Conservation (phyloP, 2,888 invertebrate species). For the Hirtodrosophila trivittata region DNA sequence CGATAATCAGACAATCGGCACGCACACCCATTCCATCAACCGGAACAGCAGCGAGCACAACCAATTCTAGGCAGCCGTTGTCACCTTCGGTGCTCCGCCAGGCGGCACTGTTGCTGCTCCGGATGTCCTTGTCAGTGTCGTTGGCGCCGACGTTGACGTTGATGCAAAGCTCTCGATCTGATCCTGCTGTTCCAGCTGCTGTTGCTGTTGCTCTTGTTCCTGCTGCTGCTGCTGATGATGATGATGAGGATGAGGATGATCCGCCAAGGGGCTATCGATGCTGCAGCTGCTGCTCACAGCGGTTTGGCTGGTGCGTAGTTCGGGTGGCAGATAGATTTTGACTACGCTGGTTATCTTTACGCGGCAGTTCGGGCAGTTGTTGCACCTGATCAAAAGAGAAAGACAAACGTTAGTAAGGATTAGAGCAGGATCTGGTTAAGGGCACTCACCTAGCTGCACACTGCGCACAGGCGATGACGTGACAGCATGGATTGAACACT, state of each 20-base stretch:
- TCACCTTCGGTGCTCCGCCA: constrained; percentile 66
- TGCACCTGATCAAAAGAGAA: constrained; percentile 73
- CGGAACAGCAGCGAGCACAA: constrained; percentile 82
- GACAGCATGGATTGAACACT: constrained; percentile 94
- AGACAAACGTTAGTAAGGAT: neutral
- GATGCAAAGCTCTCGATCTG: constrained; percentile 15
- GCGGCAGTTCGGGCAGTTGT: constrained; percentile 83
- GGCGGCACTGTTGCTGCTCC: constrained; percentile 32
- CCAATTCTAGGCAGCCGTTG: constrained; percentile 81
- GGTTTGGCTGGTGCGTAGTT: constrained; percentile 76
- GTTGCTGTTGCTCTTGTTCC: constrained; percentile 14
- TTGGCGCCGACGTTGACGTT: constrained; percentile 7
- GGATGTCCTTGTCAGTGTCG: constrained; percentile 19
- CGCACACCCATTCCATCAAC: constrained; percentile 82
- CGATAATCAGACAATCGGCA: constrained; percentile 76
- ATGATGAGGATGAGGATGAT: constrained; percentile 1
- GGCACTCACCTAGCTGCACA: constrained; percentile 88
- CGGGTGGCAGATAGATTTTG: constrained; percentile 83
- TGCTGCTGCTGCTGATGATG: constrained; percentile 8
- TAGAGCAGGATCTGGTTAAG: neutral
- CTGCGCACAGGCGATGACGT: constrained; percentile 91
- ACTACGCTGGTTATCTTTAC: constrained; percentile 81
- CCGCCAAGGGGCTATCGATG: constrained; percentile 20
- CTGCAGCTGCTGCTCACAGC: constrained; percentile 38
- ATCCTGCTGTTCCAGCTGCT: constrained; percentile 21